Evolutionary conservation across 2,113 vertebrate genomes (phyloP), one percentile per base, ranked within the genome.

Genomic region (Eudyptes chrysolophus): DNA sequence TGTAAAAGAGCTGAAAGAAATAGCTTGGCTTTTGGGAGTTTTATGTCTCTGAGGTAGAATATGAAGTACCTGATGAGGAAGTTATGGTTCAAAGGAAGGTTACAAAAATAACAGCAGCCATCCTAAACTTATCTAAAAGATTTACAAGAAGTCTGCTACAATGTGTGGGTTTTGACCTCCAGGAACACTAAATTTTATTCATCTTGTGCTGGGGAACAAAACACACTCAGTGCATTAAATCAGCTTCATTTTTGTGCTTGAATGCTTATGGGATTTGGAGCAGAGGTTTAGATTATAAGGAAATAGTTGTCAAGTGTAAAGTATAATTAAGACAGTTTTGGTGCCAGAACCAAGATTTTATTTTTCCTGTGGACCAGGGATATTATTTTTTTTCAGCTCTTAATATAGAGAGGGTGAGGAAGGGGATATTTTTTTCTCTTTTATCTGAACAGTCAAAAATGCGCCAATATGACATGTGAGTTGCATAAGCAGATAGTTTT

Each of bases 1-100:
- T 51, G 74, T 83, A 92, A 92, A 97, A 95, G 74, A 93, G 15
- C 75, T 96, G 92, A 97, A 97, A 58, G 96, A 95, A 98, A 97
- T 89, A 96, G 78, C 57, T 79, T 74, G 87, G 89, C 95, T 97
- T 98, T 95, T 6, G 96, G 94, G 92, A 93, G 80, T 95, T 97
- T 95, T 94, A 76, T 85, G 93, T 98, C 96, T 97, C 97, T 90
- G 95, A 97, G 90, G 96, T 94, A 93, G 97, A 98, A 97, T 98
- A 96, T 96, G 98, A 98, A 98, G 97, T 96, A 97, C 96, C 97
- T 98, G 98, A 98, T 89, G 89, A 98, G 98, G 98, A 98, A 98
- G 97, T 97, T 98, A 97, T 97, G 98, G 98, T 98, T 98, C 98
- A 98, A 94, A 97, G 93, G 97, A 98, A 98, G 98, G 98, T 98